Evolutionary conservation across 2,797 vertebrate species (phyloP).

Genomic region (Helicolenus hilgendorfi): DNA sequence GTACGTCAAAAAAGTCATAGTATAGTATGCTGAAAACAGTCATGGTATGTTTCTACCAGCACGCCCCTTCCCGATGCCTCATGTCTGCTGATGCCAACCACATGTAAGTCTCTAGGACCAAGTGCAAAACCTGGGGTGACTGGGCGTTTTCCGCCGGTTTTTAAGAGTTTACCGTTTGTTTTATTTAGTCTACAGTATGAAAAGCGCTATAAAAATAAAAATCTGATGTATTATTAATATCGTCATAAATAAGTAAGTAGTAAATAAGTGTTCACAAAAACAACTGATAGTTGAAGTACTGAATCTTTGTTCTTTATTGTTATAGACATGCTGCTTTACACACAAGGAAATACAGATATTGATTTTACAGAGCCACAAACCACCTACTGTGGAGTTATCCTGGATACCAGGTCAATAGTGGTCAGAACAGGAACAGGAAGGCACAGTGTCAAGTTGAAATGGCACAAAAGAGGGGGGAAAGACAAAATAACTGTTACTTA

Average conservation of each 20-base stretch:
- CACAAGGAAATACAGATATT: constrained; percentile 67
- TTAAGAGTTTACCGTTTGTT: too few species aligned
- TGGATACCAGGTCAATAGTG: constrained; percentile 90
- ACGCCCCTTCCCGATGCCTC: too few species aligned
- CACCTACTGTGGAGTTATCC: constrained; percentile 83
- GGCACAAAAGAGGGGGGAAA: constrained; percentile 71
- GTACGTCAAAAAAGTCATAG: too few species aligned
- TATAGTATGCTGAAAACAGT: too few species aligned
- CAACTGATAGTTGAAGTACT: constrained; percentile 15
- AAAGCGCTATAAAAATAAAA: too few species aligned
- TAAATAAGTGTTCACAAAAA: not conserved
- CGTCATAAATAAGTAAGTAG: not conserved
- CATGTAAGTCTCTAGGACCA: too few species aligned
- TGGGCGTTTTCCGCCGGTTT: too few species aligned
- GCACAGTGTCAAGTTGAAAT: constrained; percentile 88
- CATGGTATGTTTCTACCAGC: too few species aligned
- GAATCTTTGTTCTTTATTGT: constrained; percentile 85
- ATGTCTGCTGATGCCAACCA: too few species aligned
- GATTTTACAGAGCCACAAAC: constrained; percentile 82
- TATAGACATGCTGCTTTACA: constrained; percentile 88
- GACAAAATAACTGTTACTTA: constrained; percentile 58
- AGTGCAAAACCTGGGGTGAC: too few species aligned
- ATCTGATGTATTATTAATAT: too few species aligned
- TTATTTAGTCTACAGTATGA: too few species aligned
- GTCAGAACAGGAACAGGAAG: constrained; percentile 85